Evolutionary conservation across 2,797 vertebrate species (phyloP).

Genomic region (Harpagifer antarcticus): DNA sequence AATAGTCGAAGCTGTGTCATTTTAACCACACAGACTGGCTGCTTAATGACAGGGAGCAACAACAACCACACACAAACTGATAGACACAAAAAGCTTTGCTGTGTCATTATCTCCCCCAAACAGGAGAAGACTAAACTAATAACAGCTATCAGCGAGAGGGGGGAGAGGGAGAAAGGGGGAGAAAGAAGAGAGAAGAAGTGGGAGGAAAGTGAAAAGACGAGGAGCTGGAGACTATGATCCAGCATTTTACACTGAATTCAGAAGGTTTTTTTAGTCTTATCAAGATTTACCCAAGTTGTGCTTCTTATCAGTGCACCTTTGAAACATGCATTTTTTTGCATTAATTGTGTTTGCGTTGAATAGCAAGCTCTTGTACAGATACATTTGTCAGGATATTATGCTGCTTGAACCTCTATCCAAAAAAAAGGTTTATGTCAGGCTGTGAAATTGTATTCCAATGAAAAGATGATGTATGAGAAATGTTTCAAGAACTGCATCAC

Average conservation of each 20-base stretch:
- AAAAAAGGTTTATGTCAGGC: too few species aligned
- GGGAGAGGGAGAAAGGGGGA: too few species aligned
- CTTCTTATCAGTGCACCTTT: neutral
- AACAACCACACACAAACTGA: slow-evolving; percentile 17
- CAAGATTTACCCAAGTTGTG: neutral
- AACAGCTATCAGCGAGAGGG: slow-evolving; percentile 61
- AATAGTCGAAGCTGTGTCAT: slow-evolving; percentile 16
- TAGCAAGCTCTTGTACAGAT: too few species aligned
- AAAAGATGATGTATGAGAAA: too few species aligned
- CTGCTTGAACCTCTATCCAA: too few species aligned
- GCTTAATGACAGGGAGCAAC: slow-evolving; percentile 62
- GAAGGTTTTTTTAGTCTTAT: neutral
- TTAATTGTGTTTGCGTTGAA: too few species aligned
- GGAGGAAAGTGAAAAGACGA: neutral
- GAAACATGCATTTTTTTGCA: too few species aligned
- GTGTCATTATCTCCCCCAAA: slow-evolving; percentile 48
- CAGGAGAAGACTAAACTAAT: slow-evolving; percentile 49
- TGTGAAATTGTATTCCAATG: too few species aligned
- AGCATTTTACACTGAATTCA: neutral
- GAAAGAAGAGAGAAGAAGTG: neutral
- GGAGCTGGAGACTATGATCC: neutral
- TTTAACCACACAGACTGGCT: slow-evolving; percentile 34
- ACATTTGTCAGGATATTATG: too few species aligned
- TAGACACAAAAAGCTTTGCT: neutral
- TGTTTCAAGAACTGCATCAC: too few species aligned